A percentile compares a stretch with the other conserved stretches of the same genome.
Evolutionary conservation across 2,113 vertebrate genomes (phyloP).

Genomic region (Suricata suricatta): DNA sequence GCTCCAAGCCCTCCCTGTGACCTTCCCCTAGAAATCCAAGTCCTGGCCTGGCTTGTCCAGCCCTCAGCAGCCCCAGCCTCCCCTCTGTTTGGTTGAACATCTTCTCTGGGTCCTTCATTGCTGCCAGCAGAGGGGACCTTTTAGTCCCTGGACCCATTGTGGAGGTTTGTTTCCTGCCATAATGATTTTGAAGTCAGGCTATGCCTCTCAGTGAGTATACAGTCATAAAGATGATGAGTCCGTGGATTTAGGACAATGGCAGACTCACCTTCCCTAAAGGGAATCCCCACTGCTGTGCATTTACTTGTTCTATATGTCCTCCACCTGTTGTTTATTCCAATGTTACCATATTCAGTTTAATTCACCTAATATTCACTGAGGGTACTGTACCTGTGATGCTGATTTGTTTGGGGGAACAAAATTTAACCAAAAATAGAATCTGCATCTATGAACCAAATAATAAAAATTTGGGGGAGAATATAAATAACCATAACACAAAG

Average conservation of each 20-base stretch:
- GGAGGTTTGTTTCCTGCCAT: fast-evolving
- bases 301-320: background rate
- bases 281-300: no score
- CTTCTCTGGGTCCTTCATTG: fast-evolving
- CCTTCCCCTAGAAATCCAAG: background rate
- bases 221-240: fast-evolving
- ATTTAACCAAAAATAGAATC: background rate
- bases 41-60: background rate
- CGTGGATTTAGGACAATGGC: background rate
- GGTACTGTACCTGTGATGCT: background rate
- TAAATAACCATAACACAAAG: background rate
- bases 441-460: background rate
- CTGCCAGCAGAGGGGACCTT: background rate
- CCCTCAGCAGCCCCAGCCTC: background rate
- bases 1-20: background rate
- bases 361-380: background rate
- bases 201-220: fast-evolving
- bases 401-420: background rate
- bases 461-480: background rate
- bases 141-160: background rate
- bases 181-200: background rate
- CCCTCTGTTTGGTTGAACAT: background rate
- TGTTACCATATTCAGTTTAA: background rate
- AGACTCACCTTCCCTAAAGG: no score
- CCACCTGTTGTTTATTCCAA: background rate